Percentiles rank a stretch among this genome's conserved stretches.
These are phyloP conservation scores for Actias luna DNA, from an alignment of 2,888 invertebrate genomes.

Conservation along the genomic window DNA sequence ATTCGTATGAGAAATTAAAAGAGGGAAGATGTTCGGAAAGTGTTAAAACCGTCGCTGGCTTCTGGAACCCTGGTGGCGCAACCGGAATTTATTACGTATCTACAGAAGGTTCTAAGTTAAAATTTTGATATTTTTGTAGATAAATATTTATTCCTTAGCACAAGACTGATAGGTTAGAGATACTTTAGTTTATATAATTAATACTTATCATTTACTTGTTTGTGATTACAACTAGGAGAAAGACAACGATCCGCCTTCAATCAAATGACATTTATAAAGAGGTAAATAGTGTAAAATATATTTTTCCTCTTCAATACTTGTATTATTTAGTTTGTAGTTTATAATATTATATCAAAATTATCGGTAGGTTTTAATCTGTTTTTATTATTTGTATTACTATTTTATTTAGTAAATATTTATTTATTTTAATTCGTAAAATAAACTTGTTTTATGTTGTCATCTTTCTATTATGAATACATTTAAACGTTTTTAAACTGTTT, in stretches of 20 bases:
- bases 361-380: too few species aligned
- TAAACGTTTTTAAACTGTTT: too few species aligned
- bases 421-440: too few species aligned
- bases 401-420: too few species aligned
- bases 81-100: slow-evolving; percentile 67
- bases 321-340: too few species aligned
- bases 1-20: slow-evolving; percentile 57
- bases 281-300: too few species aligned
- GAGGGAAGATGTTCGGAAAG: slow-evolving; percentile 49
- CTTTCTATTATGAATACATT: too few species aligned
- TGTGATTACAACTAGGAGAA: slow-evolving; percentile 17
- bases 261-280: too few species aligned
- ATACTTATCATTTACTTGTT: slow-evolving; percentile 23
- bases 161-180: slow-evolving; percentile 42
- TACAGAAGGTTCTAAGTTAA: slow-evolving; percentile 30
- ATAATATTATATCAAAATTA: too few species aligned
- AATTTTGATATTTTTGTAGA: slow-evolving; percentile 21
- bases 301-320: too few species aligned
- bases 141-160: slow-evolving; percentile 45
- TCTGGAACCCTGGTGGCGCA: slow-evolving; percentile 65
- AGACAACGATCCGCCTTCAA: slow-evolving; percentile 46
- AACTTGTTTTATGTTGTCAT: too few species aligned
- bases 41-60: slow-evolving; percentile 57
- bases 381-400: too few species aligned
- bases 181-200: slow-evolving; percentile 23